Percentiles rank a stretch among this genome's conserved stretches.
phyloP scores from a whole-genome alignment of 2,797 vertebrate genomes.

The Siniperca scherzeri region DNA sequence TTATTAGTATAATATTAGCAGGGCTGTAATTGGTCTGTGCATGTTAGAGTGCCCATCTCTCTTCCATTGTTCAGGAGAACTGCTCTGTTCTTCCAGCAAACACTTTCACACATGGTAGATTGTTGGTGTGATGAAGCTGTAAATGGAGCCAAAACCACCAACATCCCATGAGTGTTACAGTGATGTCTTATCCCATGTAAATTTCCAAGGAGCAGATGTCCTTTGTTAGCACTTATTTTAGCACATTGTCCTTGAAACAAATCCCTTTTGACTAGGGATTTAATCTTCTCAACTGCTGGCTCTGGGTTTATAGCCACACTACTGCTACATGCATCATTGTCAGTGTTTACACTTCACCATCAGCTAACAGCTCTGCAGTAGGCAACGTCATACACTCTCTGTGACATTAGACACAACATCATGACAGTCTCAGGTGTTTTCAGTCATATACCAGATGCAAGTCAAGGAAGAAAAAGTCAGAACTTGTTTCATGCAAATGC shows the following conservation, averaged over 20 bases:
- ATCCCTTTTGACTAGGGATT: conserved; percentile 39
- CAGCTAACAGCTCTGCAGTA: conserved; percentile 17
- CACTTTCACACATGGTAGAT: background rate
- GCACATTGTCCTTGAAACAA: conserved; percentile 46
- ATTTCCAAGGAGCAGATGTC: conserved; percentile 47
- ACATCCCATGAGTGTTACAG: background rate
- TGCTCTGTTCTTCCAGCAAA: background rate
- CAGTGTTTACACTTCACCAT: conserved; percentile 34
- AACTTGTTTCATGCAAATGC: background rate
- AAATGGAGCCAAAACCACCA: conserved; percentile 24
- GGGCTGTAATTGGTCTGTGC: background rate
- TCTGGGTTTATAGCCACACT: conserved; percentile 35
- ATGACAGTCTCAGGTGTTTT: conserved; percentile 28
- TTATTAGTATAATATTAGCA: background rate
- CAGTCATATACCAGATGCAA: conserved; percentile 13
- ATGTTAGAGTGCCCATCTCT: background rate
- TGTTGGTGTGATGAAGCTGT: conserved; percentile 16
- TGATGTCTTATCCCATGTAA: conserved; percentile 11
- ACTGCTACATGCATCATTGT: conserved; percentile 17
- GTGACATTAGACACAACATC: conserved; percentile 9
- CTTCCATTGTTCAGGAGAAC: background rate
- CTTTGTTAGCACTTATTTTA: conserved; percentile 49
- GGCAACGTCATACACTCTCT: conserved; percentile 32
- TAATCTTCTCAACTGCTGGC: conserved; percentile 26
- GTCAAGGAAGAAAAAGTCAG: background rate